These are phyloP conservation scores for Chiridota heheva DNA, from an alignment of 35 echinoderm and acorn worm species.

Conservation along the genomic window DNA sequence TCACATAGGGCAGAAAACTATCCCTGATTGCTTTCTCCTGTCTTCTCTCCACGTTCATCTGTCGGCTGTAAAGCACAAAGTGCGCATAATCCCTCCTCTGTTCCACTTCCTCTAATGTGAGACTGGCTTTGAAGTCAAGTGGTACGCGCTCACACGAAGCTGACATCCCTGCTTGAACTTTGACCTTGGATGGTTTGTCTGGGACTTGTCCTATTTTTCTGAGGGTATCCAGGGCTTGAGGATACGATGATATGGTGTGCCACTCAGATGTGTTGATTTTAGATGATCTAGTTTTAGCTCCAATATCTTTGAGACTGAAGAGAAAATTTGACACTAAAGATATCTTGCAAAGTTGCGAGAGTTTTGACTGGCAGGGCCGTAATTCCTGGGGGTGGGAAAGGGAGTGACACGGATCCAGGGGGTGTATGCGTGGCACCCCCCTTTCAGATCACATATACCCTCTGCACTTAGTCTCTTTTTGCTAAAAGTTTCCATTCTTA, in stretches of 20 bases:
- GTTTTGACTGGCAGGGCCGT: too few relatives aligned
- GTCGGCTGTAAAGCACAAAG: slow-evolving; percentile 63
- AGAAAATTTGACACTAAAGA: too few relatives aligned
- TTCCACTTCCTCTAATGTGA: slow-evolving; percentile 66
- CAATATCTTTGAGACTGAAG: too few relatives aligned
- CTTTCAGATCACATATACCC: too few relatives aligned
- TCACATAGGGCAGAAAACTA: slow-evolving; percentile 84
- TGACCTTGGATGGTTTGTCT: slow-evolving; percentile 53
- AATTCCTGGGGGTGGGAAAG: too few relatives aligned
- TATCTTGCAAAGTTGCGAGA: too few relatives aligned
- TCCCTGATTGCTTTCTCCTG: slow-evolving; percentile 66
- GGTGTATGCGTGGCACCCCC: too few relatives aligned
- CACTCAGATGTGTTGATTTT: slow-evolving; percentile 58
- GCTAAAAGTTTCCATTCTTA: too few relatives aligned
- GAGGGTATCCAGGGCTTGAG: slow-evolving; percentile 68
- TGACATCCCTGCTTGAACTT: slow-evolving; percentile 70
- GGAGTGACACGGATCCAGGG: too few relatives aligned
- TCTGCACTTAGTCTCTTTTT: too few relatives aligned
- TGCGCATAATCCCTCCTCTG: slow-evolving; percentile 90
- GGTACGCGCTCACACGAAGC: slow-evolving; percentile 69
- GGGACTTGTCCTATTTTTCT: slow-evolving; percentile 49
- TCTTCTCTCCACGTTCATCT: slow-evolving; percentile 51
- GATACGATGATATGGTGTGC: slow-evolving; percentile 61
- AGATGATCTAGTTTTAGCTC: too few relatives aligned
- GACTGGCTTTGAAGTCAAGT: slow-evolving; percentile 39